These are phyloP conservation scores for Parnassius apollo DNA, from an alignment of 2,888 invertebrate species.

Conservation along the genomic window DNA sequence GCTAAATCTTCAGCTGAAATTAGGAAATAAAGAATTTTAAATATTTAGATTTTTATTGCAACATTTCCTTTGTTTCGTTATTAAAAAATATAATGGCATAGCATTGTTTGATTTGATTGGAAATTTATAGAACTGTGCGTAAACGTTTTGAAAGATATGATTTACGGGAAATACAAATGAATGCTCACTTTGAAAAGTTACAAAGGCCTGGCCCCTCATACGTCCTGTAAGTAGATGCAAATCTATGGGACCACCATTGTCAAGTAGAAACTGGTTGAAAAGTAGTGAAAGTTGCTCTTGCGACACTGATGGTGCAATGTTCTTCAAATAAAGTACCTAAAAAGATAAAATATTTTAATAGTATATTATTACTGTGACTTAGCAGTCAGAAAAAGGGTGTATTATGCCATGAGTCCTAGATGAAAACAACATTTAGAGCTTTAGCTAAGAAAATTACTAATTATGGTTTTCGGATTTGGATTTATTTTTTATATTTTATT, in stretches of 20 bases:
- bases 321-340: slow-evolving; percentile 80
- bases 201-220: slow-evolving; percentile 82
- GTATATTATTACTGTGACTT: too few relatives aligned
- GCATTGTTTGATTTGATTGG: too few relatives aligned
- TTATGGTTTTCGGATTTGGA: too few relatives aligned
- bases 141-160: too few relatives aligned
- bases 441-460: too few relatives aligned
- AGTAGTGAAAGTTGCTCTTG: slow-evolving; percentile 70
- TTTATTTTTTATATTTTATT: too few relatives aligned
- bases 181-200: slow-evolving; percentile 73
- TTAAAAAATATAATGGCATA: too few relatives aligned
- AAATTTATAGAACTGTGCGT: too few relatives aligned
- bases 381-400: too few relatives aligned
- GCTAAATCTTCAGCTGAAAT: slow-evolving; percentile 69
- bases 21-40: slow-evolving; percentile 26
- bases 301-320: slow-evolving; percentile 70
- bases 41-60: slow-evolving; percentile 8
- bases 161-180: not conserved
- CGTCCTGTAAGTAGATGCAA: slow-evolving; percentile 75
- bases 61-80: not conserved
- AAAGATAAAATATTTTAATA: slow-evolving; percentile 27
- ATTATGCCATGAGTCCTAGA: too few relatives aligned
- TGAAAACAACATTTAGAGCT: too few relatives aligned
- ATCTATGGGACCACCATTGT: slow-evolving; percentile 65
- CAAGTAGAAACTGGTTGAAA: slow-evolving; percentile 70